Conservation (phyloP, 92 coral and sea anemone genomes). For the Porites divaricata region DNA sequence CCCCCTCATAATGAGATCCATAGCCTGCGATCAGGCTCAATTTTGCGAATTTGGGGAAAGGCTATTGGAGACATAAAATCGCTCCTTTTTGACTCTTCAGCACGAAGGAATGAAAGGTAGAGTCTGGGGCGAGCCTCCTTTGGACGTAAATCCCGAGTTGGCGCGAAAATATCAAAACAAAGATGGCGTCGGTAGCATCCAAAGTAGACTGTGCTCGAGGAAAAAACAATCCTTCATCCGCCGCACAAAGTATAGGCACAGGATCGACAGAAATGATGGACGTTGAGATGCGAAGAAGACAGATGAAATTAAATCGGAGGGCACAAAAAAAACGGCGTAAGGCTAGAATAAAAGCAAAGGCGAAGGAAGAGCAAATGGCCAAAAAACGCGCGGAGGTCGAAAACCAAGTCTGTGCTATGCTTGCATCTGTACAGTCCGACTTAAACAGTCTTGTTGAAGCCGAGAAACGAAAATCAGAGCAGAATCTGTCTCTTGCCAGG, state of each 20-base stretch:
- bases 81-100: no score
- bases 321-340: background rate
- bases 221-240: no score
- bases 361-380: background rate
- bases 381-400: background rate
- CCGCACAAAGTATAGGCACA: no score
- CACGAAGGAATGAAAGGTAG: background rate
- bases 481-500: slow-evolving; percentile 20
- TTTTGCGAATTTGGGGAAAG: no score
- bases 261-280: no score
- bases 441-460: slow-evolving; percentile 14
- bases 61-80: no score
- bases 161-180: background rate
- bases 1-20: no score
- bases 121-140: background rate
- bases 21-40: no score
- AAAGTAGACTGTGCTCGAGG: background rate
- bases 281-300: no score
- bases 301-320: no score
- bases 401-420: background rate
- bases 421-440: background rate
- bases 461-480: slow-evolving; percentile 8
- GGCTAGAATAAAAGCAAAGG: background rate
- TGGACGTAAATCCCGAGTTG: background rate
- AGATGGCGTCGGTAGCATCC: background rate